Evolutionary conservation across 2,797 vertebrate genomes (phyloP), one percentile per base, ranked within the genome.

Genomic region (Rhinoraja longicauda): DNA sequence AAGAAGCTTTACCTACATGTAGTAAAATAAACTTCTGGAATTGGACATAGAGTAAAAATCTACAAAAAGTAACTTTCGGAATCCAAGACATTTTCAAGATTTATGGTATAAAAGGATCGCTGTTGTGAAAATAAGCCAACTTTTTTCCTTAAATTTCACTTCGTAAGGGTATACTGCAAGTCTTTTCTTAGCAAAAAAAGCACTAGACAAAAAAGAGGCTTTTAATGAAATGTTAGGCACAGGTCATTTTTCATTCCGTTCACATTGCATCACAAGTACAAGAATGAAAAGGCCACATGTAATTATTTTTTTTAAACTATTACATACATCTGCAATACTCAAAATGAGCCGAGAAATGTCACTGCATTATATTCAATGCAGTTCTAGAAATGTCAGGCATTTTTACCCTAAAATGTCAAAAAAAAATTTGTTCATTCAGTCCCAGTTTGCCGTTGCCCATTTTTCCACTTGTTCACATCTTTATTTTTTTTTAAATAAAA

Each of bases 281-380:
- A 97, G 96, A 93, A 97, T 97, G 97, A 97, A 97, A 97, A 97
- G 97, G 97, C 97, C 97, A 97, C 97, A 96, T 82, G 96, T 97
- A 96, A 79, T 76, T 45, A 79, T 64, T 77, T 79, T 93, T 75
- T 93, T 86, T 67, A 29, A 90, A 84, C 79, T 84, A 79, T 93
- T 93, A 79, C 79, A 62, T 93, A 79, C 93, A 93, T 93, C 92
- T 76, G 72, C 77, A 75, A 93, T 79, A 79, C 76, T 93, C 76
- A 84, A 93, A 93, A 93, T 93, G 76, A 93, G 79, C 76, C 57
- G 90, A 92, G 67, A 92, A 72, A 92, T 73, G 90, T 92, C 90
- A 92, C 90, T 92, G 90, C 90, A 92, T 39, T 73, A 92, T 73
- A 92, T 53, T 92, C 57, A 92, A 92, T 92, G 90, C 90, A 92